These are phyloP conservation scores for Martes martes DNA, from an alignment of 2,113 vertebrate genomes.

Conservation along the genomic window DNA sequence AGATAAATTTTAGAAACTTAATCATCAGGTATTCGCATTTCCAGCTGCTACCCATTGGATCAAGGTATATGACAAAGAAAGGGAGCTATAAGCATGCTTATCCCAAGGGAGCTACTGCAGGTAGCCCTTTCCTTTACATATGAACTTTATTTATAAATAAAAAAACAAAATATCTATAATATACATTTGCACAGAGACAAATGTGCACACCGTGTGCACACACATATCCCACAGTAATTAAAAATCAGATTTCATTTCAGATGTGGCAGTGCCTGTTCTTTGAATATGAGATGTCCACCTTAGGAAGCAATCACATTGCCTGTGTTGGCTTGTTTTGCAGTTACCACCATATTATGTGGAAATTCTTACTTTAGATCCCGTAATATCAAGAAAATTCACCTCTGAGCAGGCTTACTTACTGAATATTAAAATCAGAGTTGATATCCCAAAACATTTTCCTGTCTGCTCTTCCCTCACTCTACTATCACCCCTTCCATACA, in stretches of 20 bases:
- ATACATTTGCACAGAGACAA: not conserved
- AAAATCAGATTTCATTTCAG: not conserved
- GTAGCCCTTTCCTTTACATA: not conserved
- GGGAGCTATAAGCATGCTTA: not conserved
- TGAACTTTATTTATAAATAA: not conserved
- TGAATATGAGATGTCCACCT: not conserved
- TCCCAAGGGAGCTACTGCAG: not conserved
- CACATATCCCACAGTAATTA: not conserved
- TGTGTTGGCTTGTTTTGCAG: not conserved
- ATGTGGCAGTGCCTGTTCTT: not conserved
- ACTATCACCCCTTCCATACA: not conserved
- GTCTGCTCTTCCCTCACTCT: no score
- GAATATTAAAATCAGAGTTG: not conserved
- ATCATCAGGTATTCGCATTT: conserved; percentile 68
- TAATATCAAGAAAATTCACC: not conserved
- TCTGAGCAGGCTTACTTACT: not conserved
- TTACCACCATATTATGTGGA: not conserved
- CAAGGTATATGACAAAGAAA: conserved; percentile 16
- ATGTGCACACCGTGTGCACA: not conserved
- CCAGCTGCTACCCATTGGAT: not conserved
- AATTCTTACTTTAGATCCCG: not conserved
- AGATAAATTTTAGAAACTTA: conserved; percentile 85
- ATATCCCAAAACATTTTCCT: not conserved
- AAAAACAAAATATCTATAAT: not conserved
- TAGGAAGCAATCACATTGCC: not conserved